Percentiles rank a stretch among this genome's conserved stretches.
Conservation (phyloP, 1,140 invertebrate genomes). For the Asobara japonica region DNA sequence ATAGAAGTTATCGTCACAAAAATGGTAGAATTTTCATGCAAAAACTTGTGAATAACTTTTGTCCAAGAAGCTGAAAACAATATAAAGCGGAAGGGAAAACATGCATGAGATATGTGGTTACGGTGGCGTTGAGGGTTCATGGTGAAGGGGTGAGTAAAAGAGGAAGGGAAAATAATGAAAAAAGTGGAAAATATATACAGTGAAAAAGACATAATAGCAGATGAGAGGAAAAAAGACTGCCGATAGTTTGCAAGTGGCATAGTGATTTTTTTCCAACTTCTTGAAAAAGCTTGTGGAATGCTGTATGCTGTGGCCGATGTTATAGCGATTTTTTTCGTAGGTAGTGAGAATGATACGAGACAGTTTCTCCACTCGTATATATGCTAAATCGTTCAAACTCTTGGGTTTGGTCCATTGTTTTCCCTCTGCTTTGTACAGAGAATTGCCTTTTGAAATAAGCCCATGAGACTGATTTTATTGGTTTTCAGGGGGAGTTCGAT, state of each 20-base stretch:
- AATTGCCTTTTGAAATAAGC: conserved; percentile 14
- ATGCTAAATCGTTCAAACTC: conserved; percentile 49
- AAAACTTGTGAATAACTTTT: conserved; percentile 8
- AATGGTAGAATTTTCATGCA: conserved; percentile 6
- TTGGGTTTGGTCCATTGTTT: conserved; percentile 48
- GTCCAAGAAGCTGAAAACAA: conserved; percentile 29
- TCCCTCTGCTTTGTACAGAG: conserved; percentile 44
- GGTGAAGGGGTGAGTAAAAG: background rate
- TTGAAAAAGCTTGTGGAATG: background rate
- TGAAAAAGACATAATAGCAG: conserved; percentile 5
- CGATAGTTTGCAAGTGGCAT: conserved; percentile 42
- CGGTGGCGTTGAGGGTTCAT: too few species aligned
- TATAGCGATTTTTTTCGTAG: background rate
- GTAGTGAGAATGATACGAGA: conserved; percentile 37
- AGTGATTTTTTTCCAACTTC: conserved; percentile 41
- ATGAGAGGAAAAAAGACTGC: conserved; percentile 21
- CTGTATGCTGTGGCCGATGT: background rate
- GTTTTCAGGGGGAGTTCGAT: conserved; percentile 35
- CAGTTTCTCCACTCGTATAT: conserved; percentile 55
- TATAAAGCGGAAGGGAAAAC: conserved; percentile 23
- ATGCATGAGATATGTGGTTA: too few species aligned
- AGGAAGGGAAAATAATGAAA: conserved; percentile 26
- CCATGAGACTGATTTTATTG: conserved; percentile 47
- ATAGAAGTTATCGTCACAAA: conserved; percentile 21
- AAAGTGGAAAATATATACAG: conserved; percentile 16